Percentiles rank a stretch among this genome's conserved stretches.
Conservation (phyloP, 2,797 vertebrate genomes). For the Chromis chromis region DNA sequence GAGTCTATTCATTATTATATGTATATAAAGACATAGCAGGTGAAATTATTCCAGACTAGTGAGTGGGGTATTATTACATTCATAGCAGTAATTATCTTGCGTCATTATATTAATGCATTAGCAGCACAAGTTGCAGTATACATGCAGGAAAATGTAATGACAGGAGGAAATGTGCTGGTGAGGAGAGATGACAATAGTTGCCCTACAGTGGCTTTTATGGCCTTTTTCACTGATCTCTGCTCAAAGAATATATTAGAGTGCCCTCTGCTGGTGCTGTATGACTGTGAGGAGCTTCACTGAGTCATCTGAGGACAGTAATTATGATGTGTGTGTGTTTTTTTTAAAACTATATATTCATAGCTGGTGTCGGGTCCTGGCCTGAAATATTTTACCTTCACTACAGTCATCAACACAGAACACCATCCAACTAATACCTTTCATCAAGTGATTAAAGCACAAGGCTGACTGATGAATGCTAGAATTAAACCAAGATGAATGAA, state of each 20-base stretch:
- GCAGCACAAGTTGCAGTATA: neutral
- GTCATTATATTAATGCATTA: constrained; percentile 20
- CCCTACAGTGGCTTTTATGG: neutral
- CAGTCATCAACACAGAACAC: neutral
- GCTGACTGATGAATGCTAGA: neutral
- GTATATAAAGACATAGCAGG: constrained; percentile 29
- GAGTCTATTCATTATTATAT: constrained; percentile 12
- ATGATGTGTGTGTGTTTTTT: neutral
- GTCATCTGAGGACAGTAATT: neutral
- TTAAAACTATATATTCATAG: neutral
- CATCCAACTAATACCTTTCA: neutral
- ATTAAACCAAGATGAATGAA: neutral
- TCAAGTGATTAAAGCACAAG: neutral
- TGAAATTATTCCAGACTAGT: constrained; percentile 21
- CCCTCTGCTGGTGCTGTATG: constrained; percentile 64
- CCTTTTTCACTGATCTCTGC: neutral
- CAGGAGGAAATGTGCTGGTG: neutral
- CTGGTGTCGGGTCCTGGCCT: neutral
- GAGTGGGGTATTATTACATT: constrained; percentile 2
- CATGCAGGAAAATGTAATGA: neutral
- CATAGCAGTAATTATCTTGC: constrained; percentile 10
- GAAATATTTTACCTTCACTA: neutral
- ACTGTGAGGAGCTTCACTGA: neutral
- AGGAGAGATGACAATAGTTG: neutral
- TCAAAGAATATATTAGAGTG: constrained; percentile 48